Percentiles rank a stretch among this genome's conserved stretches.
phyloP scores from a whole-genome alignment of 2,113 vertebrate species.

The Gracilinanus agilis region DNA sequence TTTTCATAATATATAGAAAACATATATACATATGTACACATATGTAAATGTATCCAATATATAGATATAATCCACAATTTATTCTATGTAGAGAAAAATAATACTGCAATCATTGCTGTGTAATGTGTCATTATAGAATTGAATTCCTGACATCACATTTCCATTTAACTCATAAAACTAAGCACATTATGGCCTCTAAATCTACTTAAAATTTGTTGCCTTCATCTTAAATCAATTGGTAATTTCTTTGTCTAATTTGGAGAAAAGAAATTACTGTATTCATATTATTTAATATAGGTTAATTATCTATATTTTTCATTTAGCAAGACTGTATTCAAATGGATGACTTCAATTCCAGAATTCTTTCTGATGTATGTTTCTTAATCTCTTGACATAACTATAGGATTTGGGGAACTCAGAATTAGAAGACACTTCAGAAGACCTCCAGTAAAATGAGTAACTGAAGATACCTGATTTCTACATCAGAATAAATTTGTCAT shows the following conservation, averaged over 20 bases:
- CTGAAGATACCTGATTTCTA: not conserved
- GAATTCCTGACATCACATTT: not conserved
- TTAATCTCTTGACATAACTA: not conserved
- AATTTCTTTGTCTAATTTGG: not conserved
- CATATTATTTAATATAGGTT: not conserved
- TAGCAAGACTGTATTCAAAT: not conserved
- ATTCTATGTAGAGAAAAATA: not conserved
- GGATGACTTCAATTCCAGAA: not conserved
- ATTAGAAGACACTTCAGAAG: not conserved
- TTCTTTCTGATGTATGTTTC: not conserved
- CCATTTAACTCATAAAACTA: not conserved
- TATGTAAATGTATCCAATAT: not conserved
- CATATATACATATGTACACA: not conserved
- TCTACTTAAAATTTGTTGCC: not conserved
- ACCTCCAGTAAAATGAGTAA: not conserved
- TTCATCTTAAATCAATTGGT: not conserved
- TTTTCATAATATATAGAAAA: not conserved
- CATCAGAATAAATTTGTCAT: not conserved
- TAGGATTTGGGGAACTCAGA: not conserved
- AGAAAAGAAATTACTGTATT: not conserved
- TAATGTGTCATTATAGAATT: not conserved
- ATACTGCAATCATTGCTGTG: not conserved
- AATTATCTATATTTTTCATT: not conserved
- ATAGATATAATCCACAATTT: not conserved
- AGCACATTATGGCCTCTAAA: not conserved